Evolutionary conservation across 64 coral and sea anemone species (phyloP).

Genomic region (Hydrozoanthus tunicans): DNA sequence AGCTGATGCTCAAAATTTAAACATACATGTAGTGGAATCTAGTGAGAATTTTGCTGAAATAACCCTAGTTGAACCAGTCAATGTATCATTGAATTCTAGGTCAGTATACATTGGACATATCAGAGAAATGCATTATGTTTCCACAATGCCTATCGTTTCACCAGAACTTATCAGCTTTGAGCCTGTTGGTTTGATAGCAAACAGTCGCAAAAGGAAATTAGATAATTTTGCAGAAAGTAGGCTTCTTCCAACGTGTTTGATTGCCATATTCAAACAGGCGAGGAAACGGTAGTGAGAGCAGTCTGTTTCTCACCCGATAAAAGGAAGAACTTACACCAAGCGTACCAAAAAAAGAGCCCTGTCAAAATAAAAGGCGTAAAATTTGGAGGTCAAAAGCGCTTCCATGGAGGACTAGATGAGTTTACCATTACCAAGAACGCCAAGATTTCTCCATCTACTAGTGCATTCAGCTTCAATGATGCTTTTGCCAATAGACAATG

Average conservation of each 20-base stretch:
- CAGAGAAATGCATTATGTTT: slow-evolving; percentile 18
- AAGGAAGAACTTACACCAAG: slow-evolving; percentile 25
- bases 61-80: slow-evolving; percentile 5
- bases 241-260: slow-evolving; percentile 8
- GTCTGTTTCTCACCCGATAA: slow-evolving; percentile 33
- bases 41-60: neutral
- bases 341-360: slow-evolving; percentile 20
- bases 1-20: neutral
- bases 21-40: neutral
- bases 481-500: slow-evolving; percentile 27
- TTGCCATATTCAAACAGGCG: slow-evolving; percentile 36
- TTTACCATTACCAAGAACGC: slow-evolving; percentile 22
- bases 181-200: neutral
- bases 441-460: slow-evolving; percentile 11
- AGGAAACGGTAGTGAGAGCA: slow-evolving; percentile 17
- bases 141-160: neutral
- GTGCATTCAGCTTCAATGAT: slow-evolving; percentile 12
- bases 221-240: neutral
- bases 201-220: slow-evolving; percentile 21
- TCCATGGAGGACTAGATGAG: slow-evolving; percentile 25
- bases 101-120: slow-evolving; percentile 17
- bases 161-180: neutral
- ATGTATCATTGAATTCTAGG: neutral
- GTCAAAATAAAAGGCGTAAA: slow-evolving; percentile 37
- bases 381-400: neutral